phyloP scores from a whole-genome alignment of 2,113 vertebrate genomes.

The Orycteropus afer region DNA sequence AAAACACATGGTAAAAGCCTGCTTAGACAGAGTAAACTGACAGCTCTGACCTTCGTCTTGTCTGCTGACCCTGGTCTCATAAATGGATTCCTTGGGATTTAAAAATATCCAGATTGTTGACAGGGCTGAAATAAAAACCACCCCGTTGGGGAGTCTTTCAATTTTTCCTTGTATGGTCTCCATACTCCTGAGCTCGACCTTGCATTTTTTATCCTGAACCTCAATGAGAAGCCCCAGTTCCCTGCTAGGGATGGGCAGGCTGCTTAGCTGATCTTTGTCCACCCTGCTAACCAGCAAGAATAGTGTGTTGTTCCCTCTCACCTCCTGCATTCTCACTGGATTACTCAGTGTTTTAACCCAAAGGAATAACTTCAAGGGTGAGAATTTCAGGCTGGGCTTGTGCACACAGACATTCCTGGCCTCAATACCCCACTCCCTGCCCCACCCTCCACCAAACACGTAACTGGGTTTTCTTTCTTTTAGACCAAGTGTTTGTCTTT shows the following conservation, averaged over 20 bases:
- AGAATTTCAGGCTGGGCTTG: too few species aligned
- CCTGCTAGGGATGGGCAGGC: background rate
- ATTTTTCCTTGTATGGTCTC: background rate
- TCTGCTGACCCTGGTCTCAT: background rate
- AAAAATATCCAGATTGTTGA: background rate
- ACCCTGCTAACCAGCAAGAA: rapidly evolving
- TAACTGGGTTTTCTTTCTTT: background rate
- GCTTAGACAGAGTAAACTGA: too few species aligned
- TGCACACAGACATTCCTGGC: background rate
- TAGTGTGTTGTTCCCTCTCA: rapidly evolving
- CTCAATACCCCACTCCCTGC: background rate
- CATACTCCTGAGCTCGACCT: background rate
- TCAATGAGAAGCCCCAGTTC: background rate
- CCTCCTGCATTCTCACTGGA: background rate
- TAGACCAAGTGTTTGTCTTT: background rate
- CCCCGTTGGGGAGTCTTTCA: background rate
- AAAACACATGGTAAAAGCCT: background rate
- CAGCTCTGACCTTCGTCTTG: background rate
- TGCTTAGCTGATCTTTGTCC: background rate
- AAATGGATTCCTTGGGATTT: background rate
- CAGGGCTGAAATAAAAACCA: background rate
- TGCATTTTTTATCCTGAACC: background rate
- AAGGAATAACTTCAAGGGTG: background rate
- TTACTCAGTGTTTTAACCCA: background rate
- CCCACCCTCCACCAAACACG: background rate